phyloP scores from a whole-genome alignment of 2,797 vertebrate genomes.

The Acanthornis magna region DNA sequence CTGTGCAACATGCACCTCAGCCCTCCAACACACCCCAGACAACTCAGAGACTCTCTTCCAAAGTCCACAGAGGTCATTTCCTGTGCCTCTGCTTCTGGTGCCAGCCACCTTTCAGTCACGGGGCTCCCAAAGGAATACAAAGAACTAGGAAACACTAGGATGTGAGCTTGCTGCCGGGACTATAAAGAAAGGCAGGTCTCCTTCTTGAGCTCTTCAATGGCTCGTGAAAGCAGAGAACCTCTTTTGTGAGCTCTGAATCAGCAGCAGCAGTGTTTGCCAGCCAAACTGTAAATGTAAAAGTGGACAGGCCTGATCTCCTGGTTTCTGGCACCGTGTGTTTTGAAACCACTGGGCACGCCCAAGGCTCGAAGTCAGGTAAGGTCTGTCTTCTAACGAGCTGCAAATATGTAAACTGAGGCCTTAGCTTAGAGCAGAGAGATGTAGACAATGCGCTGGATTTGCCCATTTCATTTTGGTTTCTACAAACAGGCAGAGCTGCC shows the following conservation, averaged over 20 bases:
- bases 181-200: not conserved
- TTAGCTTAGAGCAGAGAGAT: not conserved
- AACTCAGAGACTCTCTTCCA: not conserved
- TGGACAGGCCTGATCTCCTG: not conserved
- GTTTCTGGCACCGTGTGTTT: not conserved
- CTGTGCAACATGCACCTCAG: not conserved
- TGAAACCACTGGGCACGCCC: constrained; percentile 10
- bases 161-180: not conserved
- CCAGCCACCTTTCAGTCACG: not conserved
- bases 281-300: not conserved
- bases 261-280: not conserved
- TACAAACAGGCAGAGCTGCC: not conserved
- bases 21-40: not conserved
- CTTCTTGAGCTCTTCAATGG: not conserved
- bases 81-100: not conserved
- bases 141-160: not conserved
- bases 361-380: not conserved
- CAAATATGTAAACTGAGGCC: not conserved
- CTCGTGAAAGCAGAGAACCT: not conserved
- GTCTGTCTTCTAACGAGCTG: not conserved
- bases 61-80: not conserved
- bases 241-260: constrained; percentile 9
- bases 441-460: not conserved
- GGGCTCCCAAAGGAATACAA: not conserved
- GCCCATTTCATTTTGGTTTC: not conserved